Evolutionary conservation across 2,888 invertebrate genomes (phyloP), one percentile per base, ranked within the genome.

Genomic region (Morpho helenor): DNA sequence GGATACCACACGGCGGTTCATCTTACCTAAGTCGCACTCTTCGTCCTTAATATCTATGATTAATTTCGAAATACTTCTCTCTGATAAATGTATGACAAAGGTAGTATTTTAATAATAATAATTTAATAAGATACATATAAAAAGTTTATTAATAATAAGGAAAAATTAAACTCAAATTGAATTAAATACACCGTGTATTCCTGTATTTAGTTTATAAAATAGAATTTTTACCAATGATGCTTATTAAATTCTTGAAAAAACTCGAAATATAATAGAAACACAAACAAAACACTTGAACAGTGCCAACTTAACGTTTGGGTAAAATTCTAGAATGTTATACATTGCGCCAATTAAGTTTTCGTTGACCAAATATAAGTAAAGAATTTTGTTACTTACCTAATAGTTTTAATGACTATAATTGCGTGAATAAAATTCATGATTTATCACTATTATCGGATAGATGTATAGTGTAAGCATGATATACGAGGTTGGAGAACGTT

Each of bases 401-500:
- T 39, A 0, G 3, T 0, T 2, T n/a, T 51, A 48, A n/a, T 48
- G 50, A 5, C 44, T 49, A 59, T 31, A 51, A 23, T 45, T 7
- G 48, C 52, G 7, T 45, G 45, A 40, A 49, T 10, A 23, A 45
- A 31, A 31, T 47, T 16, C 31, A 10, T 7, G 8, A n/a, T 8
- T 42, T 50, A 56, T 39, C 7, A n/a, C 9, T 45, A 51, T 31
- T 51, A 31, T 56, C 46, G 10, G 46, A 31, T 41, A 52, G 43
- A 47, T 53, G 61, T 65, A 61, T 54, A 55, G 41, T 45, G 46
- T 63, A 61, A 65, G 61, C 58, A 59, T 60, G 60, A 64, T 64
- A 60, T 62, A 65, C 49, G 60, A 57, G 54, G 58, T 52, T 31
- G 51, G 53, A 61, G 64, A 57, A 50, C 57, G 65, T 65, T 68